These are phyloP conservation scores for Erpornis zantholeuca DNA, from an alignment of 2,113 vertebrate species.

Conservation along the genomic window DNA sequence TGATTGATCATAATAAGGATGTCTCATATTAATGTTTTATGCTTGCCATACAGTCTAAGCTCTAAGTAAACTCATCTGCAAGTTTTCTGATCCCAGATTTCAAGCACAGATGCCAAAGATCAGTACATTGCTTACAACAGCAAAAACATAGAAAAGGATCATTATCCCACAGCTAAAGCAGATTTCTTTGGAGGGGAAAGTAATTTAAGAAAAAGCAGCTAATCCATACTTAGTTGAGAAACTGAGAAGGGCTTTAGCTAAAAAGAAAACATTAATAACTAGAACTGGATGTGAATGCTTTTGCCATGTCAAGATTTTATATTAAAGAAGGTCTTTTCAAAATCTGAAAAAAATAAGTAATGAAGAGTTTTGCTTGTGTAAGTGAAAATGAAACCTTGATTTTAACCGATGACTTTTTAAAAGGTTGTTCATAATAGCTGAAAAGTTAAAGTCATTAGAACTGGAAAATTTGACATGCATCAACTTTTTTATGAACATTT, in stretches of 20 bases:
- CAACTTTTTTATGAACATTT: not conserved
- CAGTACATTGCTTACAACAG: not conserved
- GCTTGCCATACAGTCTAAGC: not conserved
- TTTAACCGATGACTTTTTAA: not conserved
- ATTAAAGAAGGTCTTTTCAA: not conserved
- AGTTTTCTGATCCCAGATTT: not conserved
- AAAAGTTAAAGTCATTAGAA: not conserved
- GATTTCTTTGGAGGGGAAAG: not conserved
- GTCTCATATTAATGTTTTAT: not conserved
- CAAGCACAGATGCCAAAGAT: not conserved
- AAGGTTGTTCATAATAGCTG: not conserved
- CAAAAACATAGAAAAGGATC: not conserved
- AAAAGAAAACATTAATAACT: not conserved
- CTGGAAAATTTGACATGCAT: not conserved
- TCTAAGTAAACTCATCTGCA: not conserved
- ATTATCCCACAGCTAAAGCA: not conserved
- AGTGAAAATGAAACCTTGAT: not conserved
- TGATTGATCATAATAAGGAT: not conserved
- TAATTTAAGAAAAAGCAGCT: not conserved
- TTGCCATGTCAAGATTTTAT: not conserved
- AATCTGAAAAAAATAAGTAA: not conserved
- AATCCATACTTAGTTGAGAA: not conserved
- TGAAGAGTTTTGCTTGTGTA: not conserved
- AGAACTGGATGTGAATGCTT: not conserved
- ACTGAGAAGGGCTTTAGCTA: not conserved